Evolutionary conservation across 2,888 invertebrate genomes (phyloP).

Genomic region (Antheraea yamamai): DNA sequence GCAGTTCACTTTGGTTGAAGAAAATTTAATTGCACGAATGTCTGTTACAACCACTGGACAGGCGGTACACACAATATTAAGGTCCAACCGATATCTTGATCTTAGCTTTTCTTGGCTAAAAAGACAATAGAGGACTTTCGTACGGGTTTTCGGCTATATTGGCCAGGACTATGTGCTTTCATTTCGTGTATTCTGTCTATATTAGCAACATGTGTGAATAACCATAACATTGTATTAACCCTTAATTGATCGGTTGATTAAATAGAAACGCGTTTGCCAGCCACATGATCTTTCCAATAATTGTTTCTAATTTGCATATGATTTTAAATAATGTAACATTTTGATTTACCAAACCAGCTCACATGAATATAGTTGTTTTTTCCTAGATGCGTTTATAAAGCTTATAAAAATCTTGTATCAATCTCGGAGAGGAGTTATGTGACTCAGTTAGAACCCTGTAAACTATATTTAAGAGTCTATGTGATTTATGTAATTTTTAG

Average conservation of each 20-base stretch:
- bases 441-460: not conserved
- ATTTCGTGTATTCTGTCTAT: not conserved
- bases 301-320: no score
- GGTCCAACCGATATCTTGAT: not conserved
- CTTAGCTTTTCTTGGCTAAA: not conserved
- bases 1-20: not conserved
- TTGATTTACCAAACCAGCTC: no score
- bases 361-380: not conserved
- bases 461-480: not conserved
- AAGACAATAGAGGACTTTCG: not conserved
- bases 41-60: not conserved
- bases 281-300: no score
- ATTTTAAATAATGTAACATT: no score
- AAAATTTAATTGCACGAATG: not conserved
- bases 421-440: no score
- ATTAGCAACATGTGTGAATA: not conserved
- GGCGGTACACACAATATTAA: not conserved
- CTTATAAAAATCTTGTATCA: no score
- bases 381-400: no score
- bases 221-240: not conserved
- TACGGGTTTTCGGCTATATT: not conserved
- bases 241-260: not conserved
- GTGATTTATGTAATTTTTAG: not conserved
- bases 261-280: not conserved
- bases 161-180: no score